Evolutionary conservation across 2,888 invertebrate species (phyloP).

Genomic region (Tetragonisca angustula): DNA sequence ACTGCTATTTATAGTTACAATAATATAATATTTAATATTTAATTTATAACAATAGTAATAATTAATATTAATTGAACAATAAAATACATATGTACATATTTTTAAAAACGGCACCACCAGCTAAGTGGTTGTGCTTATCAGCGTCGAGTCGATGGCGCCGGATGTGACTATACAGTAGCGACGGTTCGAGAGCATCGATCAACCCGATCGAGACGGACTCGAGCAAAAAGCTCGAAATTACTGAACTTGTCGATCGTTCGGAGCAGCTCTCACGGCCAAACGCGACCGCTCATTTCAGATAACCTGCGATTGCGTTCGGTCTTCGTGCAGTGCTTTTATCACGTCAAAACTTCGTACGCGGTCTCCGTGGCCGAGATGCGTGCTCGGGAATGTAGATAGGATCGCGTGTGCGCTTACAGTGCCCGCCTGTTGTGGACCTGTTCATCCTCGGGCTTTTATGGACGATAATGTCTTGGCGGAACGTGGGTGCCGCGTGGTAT

Average conservation of each 20-base stretch:
- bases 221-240: constrained; percentile 65
- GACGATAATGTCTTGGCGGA: constrained; percentile 43
- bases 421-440: constrained; percentile 11
- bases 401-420: constrained; percentile 14
- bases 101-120: too few relatives aligned
- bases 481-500: constrained; percentile 24
- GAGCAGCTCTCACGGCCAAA: constrained; percentile 62
- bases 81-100: too few relatives aligned
- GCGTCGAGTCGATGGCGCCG: constrained; percentile 19
- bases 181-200: constrained; percentile 63
- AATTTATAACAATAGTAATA: too few relatives aligned
- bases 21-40: too few relatives aligned
- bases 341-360: constrained; percentile 28
- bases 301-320: constrained; percentile 43
- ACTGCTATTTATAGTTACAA: too few relatives aligned
- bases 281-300: constrained; percentile 59
- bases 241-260: constrained; percentile 61
- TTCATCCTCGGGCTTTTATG: constrained; percentile 42
- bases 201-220: constrained; percentile 64
- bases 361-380: constrained; percentile 5
- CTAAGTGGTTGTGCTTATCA: neutral
- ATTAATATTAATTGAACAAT: too few relatives aligned
- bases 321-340: constrained; percentile 38
- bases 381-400: constrained; percentile 36
- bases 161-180: constrained; percentile 42